Percentiles rank a stretch among this genome's conserved stretches.
Evolutionary conservation across 2,797 vertebrate genomes (phyloP).

Genomic region (Phalanger gymnotis): DNA sequence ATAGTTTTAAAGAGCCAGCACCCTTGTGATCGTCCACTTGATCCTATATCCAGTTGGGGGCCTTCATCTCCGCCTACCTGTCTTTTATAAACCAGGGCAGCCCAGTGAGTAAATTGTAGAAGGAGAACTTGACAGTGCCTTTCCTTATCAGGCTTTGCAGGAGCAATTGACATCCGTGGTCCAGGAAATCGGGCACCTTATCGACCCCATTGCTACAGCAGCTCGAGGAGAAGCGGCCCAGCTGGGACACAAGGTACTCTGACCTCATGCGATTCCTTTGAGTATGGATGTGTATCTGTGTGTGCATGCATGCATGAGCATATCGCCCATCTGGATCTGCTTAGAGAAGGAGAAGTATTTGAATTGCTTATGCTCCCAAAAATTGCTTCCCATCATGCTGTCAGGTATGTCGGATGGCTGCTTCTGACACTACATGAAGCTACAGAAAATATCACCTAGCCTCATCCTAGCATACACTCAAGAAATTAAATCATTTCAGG

Average conservation of each 20-base stretch:
- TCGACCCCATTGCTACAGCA: slow-evolving; percentile 95
- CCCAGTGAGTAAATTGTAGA: neutral
- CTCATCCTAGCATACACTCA: neutral
- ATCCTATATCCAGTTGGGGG: neutral
- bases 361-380: fast-evolving
- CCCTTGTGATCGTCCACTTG: neutral
- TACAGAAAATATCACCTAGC: neutral
- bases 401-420: neutral
- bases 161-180: slow-evolving; percentile 97
- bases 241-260: slow-evolving; percentile 95
- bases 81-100: neutral
- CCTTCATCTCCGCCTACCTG: fast-evolving
- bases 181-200: slow-evolving; percentile 97
- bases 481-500: neutral
- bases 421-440: neutral
- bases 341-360: neutral
- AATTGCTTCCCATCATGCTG: fast-evolving
- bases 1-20: neutral
- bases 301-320: neutral
- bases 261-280: slow-evolving; percentile 25
- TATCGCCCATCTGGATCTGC: neutral
- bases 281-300: neutral
- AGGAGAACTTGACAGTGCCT: slow-evolving; percentile 16
- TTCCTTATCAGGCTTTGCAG: slow-evolving; percentile 91
- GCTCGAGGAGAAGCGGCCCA: slow-evolving; percentile 97